Base-by-base conservation (phyloP, 1,140 invertebrate genomes). In the Prorops nasuta region DNA sequence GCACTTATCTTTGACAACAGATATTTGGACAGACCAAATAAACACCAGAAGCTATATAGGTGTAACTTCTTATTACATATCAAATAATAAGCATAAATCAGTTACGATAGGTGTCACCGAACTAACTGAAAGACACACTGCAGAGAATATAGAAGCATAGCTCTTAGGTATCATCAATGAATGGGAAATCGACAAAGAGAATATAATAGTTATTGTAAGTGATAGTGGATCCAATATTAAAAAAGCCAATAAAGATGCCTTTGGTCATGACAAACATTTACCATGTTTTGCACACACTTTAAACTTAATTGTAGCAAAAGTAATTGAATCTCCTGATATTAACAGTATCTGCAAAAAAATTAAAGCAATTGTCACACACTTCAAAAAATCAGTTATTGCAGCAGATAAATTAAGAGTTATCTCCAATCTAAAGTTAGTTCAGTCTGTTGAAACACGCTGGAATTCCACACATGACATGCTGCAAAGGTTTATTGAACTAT, bases 91-190 rank as follows among this genome's bases (percentile, higher is more conserved):
- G n/a, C n/a, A n/a, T n/a, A n/a, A n/a, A n/a, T n/a, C n/a, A n/a
- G n/a, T n/a, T n/a, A n/a, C n/a, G n/a, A n/a, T n/a, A n/a, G n/a
- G n/a, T n/a, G n/a, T n/a, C n/a, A n/a, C n/a, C n/a, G n/a, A n/a
- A n/a, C n/a, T n/a, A n/a, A n/a, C n/a, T n/a, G n/a, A n/a, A n/a
- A n/a, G 42, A 31, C 58, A 69, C 39, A 67, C 60, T 28, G 43
- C 53, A 16, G 32, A 60, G 19, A 54, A 60, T 52, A 35, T 68
- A 20, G 38, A 49, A 28, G 46, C 56, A 52, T 56, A 51, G 44
- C 50, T 68, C 32, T 51, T 34, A 18, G 56, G 62, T 37, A 60
- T 64, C 45, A 57, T 62, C 19, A 53, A 66, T 51, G 47, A 64
- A 34, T 64, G 58, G 58, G 20, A 49, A n/a, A 61, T 64, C 36